Conservation (phyloP, 2,797 vertebrate genomes). For the Oophaga sylvatica region DNA sequence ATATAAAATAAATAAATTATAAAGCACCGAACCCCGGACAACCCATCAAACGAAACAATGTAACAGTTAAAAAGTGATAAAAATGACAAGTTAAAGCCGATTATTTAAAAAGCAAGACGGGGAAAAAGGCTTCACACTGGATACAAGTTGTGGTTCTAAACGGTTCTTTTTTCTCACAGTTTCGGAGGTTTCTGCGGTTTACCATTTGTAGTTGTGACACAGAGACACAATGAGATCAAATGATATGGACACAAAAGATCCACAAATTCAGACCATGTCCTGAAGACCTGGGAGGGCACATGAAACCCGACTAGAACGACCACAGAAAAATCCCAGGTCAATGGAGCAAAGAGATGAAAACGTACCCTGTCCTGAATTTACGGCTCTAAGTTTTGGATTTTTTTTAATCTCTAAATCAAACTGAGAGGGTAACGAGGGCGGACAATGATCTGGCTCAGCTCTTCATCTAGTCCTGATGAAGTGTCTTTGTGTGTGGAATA, state of each 20-base stretch:
- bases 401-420: conserved; percentile 32
- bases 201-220: neutral
- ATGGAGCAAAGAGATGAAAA: conserved; percentile 27
- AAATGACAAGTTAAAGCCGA: too few species aligned
- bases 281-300: conserved; percentile 39
- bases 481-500: conserved; percentile 72
- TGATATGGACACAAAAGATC: neutral
- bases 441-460: conserved; percentile 70
- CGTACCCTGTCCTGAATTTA: conserved; percentile 62
- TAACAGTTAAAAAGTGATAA: too few species aligned
- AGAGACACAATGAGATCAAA: conserved; percentile 34
- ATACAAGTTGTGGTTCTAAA: too few species aligned
- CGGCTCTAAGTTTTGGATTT: conserved; percentile 62
- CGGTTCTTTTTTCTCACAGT: neutral
- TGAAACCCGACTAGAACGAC: conserved; percentile 64
- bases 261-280: conserved; percentile 20
- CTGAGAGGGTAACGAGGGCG: conserved; percentile 55
- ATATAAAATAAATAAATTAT: neutral
- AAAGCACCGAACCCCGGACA: neutral
- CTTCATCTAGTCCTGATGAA: conserved; percentile 75
- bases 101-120: too few species aligned
- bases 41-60: too few species aligned
- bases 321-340: conserved; percentile 68
- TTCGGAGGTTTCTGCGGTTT: neutral
- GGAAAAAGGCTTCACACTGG: too few species aligned